Evolutionary conservation across 2,888 invertebrate genomes (phyloP), one percentile per base, ranked within the genome.

Genomic region (Strigamia maritima): DNA sequence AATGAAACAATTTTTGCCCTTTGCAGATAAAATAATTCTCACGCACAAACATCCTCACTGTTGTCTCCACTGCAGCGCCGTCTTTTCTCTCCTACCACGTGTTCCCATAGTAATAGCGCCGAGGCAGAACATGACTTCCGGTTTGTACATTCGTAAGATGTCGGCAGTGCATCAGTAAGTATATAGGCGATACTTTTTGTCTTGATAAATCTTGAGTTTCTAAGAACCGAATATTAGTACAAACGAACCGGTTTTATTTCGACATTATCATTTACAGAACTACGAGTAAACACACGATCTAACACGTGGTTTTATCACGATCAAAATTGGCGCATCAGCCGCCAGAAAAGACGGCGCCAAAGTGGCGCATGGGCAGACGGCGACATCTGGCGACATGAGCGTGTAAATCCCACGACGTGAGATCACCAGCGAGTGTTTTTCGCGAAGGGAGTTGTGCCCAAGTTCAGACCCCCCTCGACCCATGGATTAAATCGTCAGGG

Each of bases 401-500:
- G 10, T 26, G 4, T n/a, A 70, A 4, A 24, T 12, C 24, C 12
- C 70, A 70, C 70, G 28, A 28, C 70, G 26, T n/a, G 28, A 70
- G 70, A 24, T 70, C 70, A 54, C 22, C 54, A 28, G 70, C 70
- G 70, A 70, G 26, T 70, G 70, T 70, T 70, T 70, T 70, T 70
- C 70, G 24, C 70, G 14, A 10, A 70, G 70, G 70, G 70, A 70
- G 70, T 70, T 70, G 70, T n/a, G 70, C 70, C 28, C 28, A 28
- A 70, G 70, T 28, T 70, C 70, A 70, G 70, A 16, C 70, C 70
- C 70, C 70, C 70, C 28, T 70, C 70, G 70, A 70, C 70, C 70
- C 70, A 70, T 70, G 70, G 70, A 70, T 70, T 70, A 70, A 70
- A 70, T 16, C 70, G 70, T n/a, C 70, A 70, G 70, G 70, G 70